Evolutionary conservation across 2,113 vertebrate species (phyloP).

Genomic region (Sorex fumeus): DNA sequence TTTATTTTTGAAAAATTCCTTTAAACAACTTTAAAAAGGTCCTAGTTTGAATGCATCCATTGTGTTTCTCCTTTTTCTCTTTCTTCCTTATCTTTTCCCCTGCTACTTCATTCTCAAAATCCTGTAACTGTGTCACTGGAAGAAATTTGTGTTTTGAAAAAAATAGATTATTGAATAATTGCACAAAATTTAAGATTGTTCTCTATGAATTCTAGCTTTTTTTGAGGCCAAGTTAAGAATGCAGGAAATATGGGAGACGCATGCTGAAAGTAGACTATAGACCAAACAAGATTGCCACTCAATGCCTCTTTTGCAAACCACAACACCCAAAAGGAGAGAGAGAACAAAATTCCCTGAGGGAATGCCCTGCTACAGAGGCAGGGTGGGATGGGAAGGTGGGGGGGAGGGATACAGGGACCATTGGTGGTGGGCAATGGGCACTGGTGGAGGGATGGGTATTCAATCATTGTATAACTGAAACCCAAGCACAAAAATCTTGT

Average conservation of each 20-base stretch:
- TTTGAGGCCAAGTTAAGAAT: not conserved
- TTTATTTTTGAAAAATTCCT: conserved; percentile 60
- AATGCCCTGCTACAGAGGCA: no score
- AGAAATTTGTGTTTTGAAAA: conserved; percentile 13
- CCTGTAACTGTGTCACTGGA: not conserved
- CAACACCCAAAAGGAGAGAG: no score
- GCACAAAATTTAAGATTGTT: not conserved
- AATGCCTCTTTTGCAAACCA: no score
- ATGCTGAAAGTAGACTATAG: no score
- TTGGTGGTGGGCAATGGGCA: no score
- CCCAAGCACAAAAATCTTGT: no score
- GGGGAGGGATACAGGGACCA: no score
- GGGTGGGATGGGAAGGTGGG: no score
- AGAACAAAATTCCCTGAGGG: no score
- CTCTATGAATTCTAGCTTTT: conserved; percentile 15
- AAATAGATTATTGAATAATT: not conserved
- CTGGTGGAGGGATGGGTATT: no score
- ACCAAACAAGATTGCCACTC: no score
- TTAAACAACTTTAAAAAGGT: conserved; percentile 21
- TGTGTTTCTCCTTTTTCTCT: not conserved
- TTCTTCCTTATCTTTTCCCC: not conserved
- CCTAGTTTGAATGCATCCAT: not conserved
- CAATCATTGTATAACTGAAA: no score
- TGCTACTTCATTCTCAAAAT: conserved; percentile 16
- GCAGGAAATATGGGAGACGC: not conserved